Conservation (phyloP, 2,113 vertebrate species). For the Hiodon alosoides region DNA sequence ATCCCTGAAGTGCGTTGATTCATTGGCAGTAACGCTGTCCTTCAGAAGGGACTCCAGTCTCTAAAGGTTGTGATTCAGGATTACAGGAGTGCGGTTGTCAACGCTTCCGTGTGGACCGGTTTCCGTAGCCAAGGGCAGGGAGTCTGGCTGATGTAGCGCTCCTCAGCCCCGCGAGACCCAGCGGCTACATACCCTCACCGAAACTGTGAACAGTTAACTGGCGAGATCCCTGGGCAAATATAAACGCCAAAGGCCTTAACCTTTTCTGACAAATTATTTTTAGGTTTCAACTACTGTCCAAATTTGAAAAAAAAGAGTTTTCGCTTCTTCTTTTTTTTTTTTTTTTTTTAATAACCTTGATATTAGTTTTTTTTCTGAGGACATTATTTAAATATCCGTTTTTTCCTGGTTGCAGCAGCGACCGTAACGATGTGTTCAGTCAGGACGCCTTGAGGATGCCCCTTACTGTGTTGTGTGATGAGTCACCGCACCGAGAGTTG, state of each 20-base stretch:
- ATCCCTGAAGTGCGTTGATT: too few species aligned
- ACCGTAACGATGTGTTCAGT: too few species aligned
- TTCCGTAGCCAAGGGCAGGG: too few species aligned
- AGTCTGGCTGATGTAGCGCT: not conserved
- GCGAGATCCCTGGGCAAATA: slow-evolving; percentile 35
- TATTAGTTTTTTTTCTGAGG: slow-evolving; percentile 57
- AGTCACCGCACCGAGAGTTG: too few species aligned
- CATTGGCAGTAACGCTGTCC: too few species aligned
- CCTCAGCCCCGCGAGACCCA: slow-evolving; percentile 19
- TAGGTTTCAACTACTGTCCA: slow-evolving; percentile 29
- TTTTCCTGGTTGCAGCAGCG: slow-evolving; percentile 28
- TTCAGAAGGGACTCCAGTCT: too few species aligned
- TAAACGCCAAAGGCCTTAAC: slow-evolving; percentile 39
- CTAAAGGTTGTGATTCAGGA: too few species aligned
- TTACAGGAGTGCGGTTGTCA: too few species aligned
- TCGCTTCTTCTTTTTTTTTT: slow-evolving; percentile 13
- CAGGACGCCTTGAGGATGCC: too few species aligned
- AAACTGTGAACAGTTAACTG: slow-evolving; percentile 23
- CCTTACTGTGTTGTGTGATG: too few species aligned
- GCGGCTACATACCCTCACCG: not conserved
- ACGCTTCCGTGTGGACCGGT: too few species aligned
- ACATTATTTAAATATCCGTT: slow-evolving; percentile 63
- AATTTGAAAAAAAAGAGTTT: slow-evolving; percentile 10
- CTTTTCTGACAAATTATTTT: slow-evolving; percentile 29
- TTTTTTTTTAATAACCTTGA: slow-evolving; percentile 36